These are phyloP conservation scores for Avahi laniger DNA, from an alignment of 2,797 vertebrate genomes.

Conservation along the genomic window DNA sequence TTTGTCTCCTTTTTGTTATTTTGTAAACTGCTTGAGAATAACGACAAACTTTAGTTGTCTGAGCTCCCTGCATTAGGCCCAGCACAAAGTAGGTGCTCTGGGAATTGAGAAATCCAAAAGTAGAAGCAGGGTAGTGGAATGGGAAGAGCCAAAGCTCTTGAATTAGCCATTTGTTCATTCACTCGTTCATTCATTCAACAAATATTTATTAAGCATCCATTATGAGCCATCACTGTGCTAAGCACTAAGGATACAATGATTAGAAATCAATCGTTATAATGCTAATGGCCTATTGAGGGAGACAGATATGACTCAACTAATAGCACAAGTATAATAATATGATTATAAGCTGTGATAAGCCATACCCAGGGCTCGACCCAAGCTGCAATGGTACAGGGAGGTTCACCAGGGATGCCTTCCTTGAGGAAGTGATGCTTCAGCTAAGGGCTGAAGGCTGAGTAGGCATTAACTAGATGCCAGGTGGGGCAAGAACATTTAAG, in stretches of 20 bases:
- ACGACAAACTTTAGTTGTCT: neutral
- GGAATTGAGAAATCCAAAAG: neutral
- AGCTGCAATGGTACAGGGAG: neutral
- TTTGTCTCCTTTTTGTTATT: neutral
- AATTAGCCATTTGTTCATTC: neutral
- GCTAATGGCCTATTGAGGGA: neutral
- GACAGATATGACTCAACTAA: neutral
- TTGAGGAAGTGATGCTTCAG: neutral
- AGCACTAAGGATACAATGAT: neutral
- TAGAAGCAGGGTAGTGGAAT: neutral
- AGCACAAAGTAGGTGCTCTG: neutral
- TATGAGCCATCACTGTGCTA: neutral
- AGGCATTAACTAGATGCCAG: neutral
- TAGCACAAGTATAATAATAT: neutral
- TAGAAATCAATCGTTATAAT: neutral
- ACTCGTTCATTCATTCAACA: neutral
- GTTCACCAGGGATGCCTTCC: neutral
- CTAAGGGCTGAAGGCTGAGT: neutral
- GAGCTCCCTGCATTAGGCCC: neutral
- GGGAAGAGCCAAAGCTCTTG: neutral
- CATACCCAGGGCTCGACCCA: neutral
- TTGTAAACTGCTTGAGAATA: neutral
- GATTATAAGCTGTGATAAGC: neutral
- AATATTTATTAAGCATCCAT: neutral
- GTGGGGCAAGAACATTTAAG: neutral